Evolutionary conservation across 92 coral and sea anemone species (phyloP).

Genomic region (Pocillopora meandrina): DNA sequence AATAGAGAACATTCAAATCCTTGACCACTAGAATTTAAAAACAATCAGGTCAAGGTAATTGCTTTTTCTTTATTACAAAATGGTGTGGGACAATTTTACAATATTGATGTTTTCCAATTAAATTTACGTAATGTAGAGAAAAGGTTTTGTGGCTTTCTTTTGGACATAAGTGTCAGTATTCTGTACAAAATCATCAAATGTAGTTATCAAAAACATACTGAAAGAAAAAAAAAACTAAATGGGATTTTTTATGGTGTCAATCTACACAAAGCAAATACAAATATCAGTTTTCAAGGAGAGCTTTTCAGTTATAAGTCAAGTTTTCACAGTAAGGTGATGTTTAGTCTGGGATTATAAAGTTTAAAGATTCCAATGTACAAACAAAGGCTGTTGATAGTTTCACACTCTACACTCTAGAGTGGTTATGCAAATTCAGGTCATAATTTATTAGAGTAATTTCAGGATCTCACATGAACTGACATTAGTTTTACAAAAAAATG

Average conservation of each 20-base stretch:
- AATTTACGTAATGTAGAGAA: background rate
- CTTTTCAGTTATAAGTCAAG: background rate
- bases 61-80: background rate
- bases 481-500: too few relatives aligned
- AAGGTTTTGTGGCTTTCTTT: background rate
- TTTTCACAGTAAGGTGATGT: background rate
- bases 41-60: conserved; percentile 11
- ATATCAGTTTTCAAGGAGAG: background rate
- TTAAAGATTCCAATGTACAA: background rate
- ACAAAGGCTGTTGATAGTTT: too few relatives aligned
- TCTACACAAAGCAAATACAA: background rate
- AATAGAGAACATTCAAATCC: background rate
- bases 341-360: background rate
- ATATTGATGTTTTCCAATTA: background rate
- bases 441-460: too few relatives aligned
- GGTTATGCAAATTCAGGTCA: too few relatives aligned
- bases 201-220: background rate
- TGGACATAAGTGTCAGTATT: background rate
- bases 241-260: background rate
- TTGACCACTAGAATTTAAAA: background rate
- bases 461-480: too few relatives aligned
- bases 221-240: background rate
- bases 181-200: background rate
- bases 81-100: background rate
- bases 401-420: too few relatives aligned